Conservation (phyloP, 2,888 invertebrate genomes). For the Pollenia amentaria region DNA sequence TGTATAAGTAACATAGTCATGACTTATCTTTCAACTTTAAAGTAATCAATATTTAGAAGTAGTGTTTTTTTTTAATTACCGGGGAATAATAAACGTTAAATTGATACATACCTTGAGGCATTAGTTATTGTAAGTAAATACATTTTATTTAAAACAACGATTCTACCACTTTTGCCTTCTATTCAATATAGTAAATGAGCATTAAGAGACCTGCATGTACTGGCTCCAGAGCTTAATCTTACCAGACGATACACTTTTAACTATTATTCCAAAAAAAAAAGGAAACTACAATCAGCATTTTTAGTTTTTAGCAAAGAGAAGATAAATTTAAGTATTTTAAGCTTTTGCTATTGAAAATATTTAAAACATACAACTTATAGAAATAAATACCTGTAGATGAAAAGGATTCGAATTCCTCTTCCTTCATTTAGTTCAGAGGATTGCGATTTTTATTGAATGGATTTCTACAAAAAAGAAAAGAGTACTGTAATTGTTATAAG, state of each 20-base stretch:
- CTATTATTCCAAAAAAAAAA: slow-evolving; percentile 10
- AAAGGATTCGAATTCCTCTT: no score
- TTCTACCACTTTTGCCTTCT: slow-evolving; percentile 18
- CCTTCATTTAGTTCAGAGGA: no score
- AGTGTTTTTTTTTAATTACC: neutral
- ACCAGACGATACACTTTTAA: slow-evolving; percentile 51
- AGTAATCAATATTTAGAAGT: no score
- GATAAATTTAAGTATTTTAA: no score
- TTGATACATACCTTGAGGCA: neutral
- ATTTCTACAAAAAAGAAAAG: no score
- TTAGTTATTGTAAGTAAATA: slow-evolving; percentile 30
- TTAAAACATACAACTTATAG: no score
- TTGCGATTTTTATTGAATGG: no score
- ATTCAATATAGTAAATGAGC: slow-evolving; percentile 37
- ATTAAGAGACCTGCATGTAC: slow-evolving; percentile 9
- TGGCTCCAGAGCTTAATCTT: slow-evolving; percentile 48
- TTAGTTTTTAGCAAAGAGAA: neutral
- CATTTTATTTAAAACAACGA: slow-evolving; percentile 43
- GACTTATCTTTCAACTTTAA: no score
- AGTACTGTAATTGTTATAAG: no score
- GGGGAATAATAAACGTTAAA: neutral
- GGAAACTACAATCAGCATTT: neutral
- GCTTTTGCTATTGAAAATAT: no score
- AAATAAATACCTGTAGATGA: no score
- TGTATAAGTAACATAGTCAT: no score